A percentile compares a stretch with the other conserved stretches of the same genome.
phyloP scores from a whole-genome alignment of 2,888 invertebrate genomes.

The Cylloceria caligata region DNA sequence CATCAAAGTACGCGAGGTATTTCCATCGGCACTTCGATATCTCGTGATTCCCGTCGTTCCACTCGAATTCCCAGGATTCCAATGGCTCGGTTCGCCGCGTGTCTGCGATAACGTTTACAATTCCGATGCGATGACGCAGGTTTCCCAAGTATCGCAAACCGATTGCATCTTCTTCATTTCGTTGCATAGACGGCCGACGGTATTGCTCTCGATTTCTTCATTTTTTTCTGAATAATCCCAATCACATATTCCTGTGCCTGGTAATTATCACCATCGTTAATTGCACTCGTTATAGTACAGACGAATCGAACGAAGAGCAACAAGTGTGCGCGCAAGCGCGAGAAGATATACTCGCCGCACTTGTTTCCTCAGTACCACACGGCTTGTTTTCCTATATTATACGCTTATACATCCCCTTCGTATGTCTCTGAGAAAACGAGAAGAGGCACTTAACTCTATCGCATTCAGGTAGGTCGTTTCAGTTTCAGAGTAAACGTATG shows the following conservation, averaged over 20 bases:
- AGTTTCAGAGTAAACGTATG: neutral
- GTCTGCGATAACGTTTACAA: constrained; percentile 59
- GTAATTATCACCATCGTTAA: neutral
- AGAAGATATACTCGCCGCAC: constrained; percentile 32
- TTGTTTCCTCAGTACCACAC: neutral
- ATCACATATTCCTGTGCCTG: neutral
- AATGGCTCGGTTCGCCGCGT: constrained; percentile 60
- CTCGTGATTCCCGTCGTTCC: constrained; percentile 69
- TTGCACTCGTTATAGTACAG: constrained; percentile 1
- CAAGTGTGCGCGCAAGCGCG: constrained; percentile 23
- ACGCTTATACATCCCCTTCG: neutral
- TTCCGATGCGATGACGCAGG: constrained; percentile 52
- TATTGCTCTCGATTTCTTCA: constrained; percentile 45
- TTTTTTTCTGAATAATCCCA: constrained; percentile 8
- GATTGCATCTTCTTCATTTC: constrained; percentile 37
- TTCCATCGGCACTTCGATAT: constrained; percentile 50
- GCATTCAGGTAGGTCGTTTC: constrained; percentile 9
- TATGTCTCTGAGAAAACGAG: neutral
- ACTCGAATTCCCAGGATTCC: constrained; percentile 74
- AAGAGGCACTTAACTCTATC: constrained; percentile 21
- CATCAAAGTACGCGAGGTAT: constrained; percentile 32
- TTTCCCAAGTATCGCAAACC: constrained; percentile 20
- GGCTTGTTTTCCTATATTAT: neutral
- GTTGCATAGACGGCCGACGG: neutral
- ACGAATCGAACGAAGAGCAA: constrained; percentile 11